Base-by-base conservation (phyloP, 2,888 invertebrate species). In the Acanthococcus lagerstroemiae region DNA sequence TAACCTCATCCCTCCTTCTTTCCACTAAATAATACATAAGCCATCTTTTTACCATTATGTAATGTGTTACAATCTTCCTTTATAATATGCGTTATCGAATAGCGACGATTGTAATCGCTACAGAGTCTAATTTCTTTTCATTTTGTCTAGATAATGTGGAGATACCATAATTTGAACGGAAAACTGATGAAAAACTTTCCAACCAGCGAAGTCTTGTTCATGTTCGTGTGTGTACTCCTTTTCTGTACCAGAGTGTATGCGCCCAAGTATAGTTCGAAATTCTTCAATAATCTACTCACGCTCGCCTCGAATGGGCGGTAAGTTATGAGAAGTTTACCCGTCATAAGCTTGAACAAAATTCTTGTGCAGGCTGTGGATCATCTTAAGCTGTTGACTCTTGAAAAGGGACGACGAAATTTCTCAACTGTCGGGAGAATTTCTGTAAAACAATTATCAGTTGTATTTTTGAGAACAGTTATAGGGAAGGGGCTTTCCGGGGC, bases 161-260 rank as follows among this genome's bases (percentile, higher is more conserved):
- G 48, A 25, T 61, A 61, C 30, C 50, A 27, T 22, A 48, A 48
- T 22, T 9, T 48, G 21, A 61, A 61, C 21, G n/a, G n/a, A 9
- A 27, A 50, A 9, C 30, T 19, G 7, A 27, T 26, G 50, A 25
- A 22, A 50, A 19, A 50, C 9, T 61, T 61, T 50, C 30, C 48
- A 1, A 26, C 52, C 22, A 61, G 61, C 52, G 61, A 61, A 30
- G 3, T 61, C 17, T n/a, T 48, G 27, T 61, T 52, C 30, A 61
- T 61, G 48, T 4, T 61, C 9, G 25, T 50, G 0, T 50, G 27
- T 22, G 30, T 45, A 19, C 21, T 61, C n/a, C 17, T 61, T 22
- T 50, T 37, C 12, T n/a, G n/a, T n/a, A 37, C 12, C n/a, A 37
- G 37, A n/a, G n/a, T 37, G 2, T 9, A 15, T 37, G n/a, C 12